These are phyloP conservation scores for Melanostigma gelatinosum DNA, from an alignment of 2,113 vertebrate genomes.

Conservation along the genomic window DNA sequence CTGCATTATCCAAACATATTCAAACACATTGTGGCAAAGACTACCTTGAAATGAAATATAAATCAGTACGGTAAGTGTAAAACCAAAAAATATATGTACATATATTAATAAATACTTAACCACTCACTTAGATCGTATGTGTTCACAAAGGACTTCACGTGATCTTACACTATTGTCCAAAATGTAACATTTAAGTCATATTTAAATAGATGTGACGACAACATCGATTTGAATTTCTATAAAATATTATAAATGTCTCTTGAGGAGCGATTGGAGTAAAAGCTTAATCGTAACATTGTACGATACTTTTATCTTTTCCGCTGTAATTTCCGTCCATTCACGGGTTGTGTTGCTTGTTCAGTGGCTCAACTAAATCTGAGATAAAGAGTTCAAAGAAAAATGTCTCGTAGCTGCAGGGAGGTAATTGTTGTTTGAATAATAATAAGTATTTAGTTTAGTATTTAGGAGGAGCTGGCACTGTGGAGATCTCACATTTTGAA, in stretches of 20 bases:
- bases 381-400: constrained; percentile 30
- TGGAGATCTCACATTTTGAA: constrained; percentile 40
- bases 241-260: not conserved
- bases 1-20: constrained; percentile 33
- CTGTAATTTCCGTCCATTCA: constrained; percentile 25
- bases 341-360: constrained; percentile 26
- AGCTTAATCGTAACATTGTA: not conserved
- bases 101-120: constrained; percentile 6
- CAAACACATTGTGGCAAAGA: not conserved
- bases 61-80: constrained; percentile 1
- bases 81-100: constrained; percentile 6
- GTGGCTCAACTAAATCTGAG: constrained; percentile 30
- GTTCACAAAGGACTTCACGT: not conserved
- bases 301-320: not conserved
- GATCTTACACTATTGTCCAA: not conserved
- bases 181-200: not conserved
- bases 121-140: not conserved
- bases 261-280: not conserved
- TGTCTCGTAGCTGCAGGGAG: constrained; percentile 32
- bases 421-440: constrained; percentile 48
- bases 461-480: constrained; percentile 22
- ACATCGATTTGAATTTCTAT: not conserved
- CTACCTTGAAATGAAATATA: constrained; percentile 10
- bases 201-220: not conserved
- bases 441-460: constrained; percentile 53